Conservation (phyloP, 2,797 vertebrate genomes). For the Poecilia velifera region DNA sequence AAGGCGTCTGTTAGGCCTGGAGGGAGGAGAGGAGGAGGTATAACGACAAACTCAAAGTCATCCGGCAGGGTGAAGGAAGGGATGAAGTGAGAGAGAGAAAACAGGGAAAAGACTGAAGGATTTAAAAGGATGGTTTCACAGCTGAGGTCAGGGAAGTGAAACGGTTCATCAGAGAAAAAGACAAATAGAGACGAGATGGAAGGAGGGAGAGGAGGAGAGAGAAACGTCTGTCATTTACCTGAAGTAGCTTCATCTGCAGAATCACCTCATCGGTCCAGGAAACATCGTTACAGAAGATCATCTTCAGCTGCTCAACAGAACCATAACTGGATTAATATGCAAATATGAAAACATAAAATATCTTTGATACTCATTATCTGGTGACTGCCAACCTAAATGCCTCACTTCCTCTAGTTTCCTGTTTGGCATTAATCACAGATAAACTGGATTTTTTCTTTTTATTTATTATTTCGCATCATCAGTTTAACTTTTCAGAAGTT, state of each 20-base stretch:
- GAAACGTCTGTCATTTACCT: neutral
- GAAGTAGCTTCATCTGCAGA: slow-evolving; percentile 4
- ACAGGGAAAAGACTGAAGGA: slow-evolving; percentile 9
- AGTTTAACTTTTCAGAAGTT: neutral
- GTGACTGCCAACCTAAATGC: neutral
- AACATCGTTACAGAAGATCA: neutral
- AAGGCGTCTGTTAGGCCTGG: slow-evolving; percentile 19
- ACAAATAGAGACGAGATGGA: slow-evolving; percentile 1
- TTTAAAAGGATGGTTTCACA: slow-evolving; percentile 4
- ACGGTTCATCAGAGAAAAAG: slow-evolving; percentile 32
- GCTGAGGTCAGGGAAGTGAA: slow-evolving; percentile 36
- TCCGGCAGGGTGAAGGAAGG: slow-evolving; percentile 1
- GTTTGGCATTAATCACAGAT: neutral
- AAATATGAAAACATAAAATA: neutral
- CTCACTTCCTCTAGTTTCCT: neutral
- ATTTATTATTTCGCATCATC: neutral
- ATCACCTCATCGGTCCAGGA: neutral
- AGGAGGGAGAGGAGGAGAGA: neutral
- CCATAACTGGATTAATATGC: neutral
- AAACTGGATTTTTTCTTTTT: neutral
- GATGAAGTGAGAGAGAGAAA: slow-evolving; percentile 3
- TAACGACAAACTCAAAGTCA: slow-evolving; percentile 28
- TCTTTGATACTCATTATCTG: neutral
- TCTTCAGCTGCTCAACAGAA: neutral
- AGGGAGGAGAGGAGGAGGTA: slow-evolving; percentile 3